Conservation (phyloP, 2,113 vertebrate species). For the Psilopogon haemacephalus region DNA sequence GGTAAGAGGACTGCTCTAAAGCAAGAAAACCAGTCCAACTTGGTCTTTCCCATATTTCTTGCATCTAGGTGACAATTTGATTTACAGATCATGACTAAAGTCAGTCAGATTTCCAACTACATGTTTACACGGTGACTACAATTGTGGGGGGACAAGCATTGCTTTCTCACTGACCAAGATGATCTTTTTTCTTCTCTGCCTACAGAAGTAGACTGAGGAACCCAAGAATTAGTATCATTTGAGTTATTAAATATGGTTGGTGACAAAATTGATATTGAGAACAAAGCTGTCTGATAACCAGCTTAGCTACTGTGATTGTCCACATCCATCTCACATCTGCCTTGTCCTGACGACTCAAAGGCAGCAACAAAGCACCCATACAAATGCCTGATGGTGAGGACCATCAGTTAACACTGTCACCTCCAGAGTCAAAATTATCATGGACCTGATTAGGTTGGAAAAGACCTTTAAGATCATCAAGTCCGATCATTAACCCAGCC, state of each 20-base stretch:
- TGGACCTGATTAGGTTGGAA: neutral
- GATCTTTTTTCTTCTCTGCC: neutral
- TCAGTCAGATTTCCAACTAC: neutral
- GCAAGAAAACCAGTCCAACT: neutral
- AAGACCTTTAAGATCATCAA: too few species aligned
- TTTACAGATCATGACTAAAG: neutral
- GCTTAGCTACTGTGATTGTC: neutral
- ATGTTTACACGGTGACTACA: accelerated
- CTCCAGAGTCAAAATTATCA: neutral
- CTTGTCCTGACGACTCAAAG: neutral
- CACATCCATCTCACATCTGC: too few species aligned
- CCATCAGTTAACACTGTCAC: neutral
- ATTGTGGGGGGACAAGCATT: accelerated
- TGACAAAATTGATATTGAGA: neutral
- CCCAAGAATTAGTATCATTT: neutral
- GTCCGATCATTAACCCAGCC: too few species aligned
- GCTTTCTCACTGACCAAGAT: neutral
- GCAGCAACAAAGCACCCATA: neutral
- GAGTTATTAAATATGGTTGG: neutral
- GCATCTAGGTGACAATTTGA: accelerated
- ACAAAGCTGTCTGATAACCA: neutral
- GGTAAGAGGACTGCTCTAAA: neutral
- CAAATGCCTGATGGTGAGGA: neutral
- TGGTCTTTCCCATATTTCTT: neutral
- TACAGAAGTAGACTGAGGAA: neutral